These are phyloP conservation scores for Oplegnathus fasciatus DNA, from an alignment of 2,113 vertebrate species.

Conservation along the genomic window DNA sequence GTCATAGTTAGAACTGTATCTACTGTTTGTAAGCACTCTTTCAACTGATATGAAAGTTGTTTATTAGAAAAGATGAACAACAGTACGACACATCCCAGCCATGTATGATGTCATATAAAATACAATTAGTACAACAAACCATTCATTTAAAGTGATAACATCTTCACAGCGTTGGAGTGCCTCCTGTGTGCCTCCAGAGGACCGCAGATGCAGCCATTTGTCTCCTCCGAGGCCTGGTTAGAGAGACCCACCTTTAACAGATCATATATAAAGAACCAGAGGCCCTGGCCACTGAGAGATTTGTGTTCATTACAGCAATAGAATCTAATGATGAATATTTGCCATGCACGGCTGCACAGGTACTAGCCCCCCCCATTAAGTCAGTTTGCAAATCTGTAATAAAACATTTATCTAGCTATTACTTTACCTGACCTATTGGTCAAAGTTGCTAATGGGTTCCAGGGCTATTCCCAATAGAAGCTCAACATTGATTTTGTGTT, in stretches of 20 bases:
- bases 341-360: conserved; percentile 80
- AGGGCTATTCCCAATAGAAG: conserved; percentile 85
- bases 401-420: conserved; percentile 94
- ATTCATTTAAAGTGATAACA: conserved; percentile 44
- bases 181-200: conserved; percentile 11
- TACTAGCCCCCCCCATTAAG: conserved; percentile 87
- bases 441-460: conserved; percentile 91
- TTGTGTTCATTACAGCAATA: conserved; percentile 76
- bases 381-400: conserved; percentile 90
- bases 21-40: neutral
- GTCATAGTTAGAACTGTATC: neutral
- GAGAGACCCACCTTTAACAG: conserved; percentile 53
- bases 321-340: conserved; percentile 82
- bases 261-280: conserved; percentile 48
- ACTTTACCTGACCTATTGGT: conserved; percentile 92
- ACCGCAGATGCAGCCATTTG: conserved; percentile 29
- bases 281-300: conserved; percentile 61
- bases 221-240: conserved; percentile 44
- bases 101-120: conserved; percentile 40
- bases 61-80: conserved; percentile 9
- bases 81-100: conserved; percentile 9
- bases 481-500: conserved; percentile 88
- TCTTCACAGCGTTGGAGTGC: conserved; percentile 10
- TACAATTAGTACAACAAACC: conserved; percentile 27
- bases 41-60: neutral